Evolutionary conservation across 1,140 invertebrate species (phyloP), one percentile per base, ranked within the genome.

Genomic region (Apis laboriosa): DNA sequence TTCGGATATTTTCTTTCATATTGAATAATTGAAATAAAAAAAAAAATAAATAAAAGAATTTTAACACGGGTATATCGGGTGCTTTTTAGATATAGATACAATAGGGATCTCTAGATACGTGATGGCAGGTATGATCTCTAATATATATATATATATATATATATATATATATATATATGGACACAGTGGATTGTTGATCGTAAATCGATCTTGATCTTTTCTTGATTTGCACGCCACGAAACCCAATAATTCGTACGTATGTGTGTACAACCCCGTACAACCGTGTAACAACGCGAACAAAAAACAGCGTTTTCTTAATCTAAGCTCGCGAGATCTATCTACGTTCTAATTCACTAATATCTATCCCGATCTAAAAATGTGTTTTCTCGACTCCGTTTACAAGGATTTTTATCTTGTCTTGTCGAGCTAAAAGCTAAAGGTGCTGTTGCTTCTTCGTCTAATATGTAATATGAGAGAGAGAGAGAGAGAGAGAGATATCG

Each of bases 141-240:
- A 17, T 17, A 17, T 17, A 55, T 15, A 55, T n/a, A n/a, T n/a
- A n/a, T n/a, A n/a, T n/a, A n/a, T n/a, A 24, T 34, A 34, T 34
- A 34, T 34, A 34, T 34, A 34, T 34, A 34, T 34, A 34, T 34
- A 34, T 34, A 34, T 34, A 34, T 24, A 64, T 34, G 28, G 28
- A 64, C 15, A 34, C 28, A 12, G 55, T 56, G 34, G 34, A 43
- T 43, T 43, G 34, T 56, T 17, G 55, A 56, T 56, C 24, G 43
- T 15, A 53, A 75, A 78, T 85, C 83, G 61, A 81, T 82, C 66
- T 85, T 70, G 83, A 87, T 24, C 21, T 15, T 13, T 15, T 17
- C 19, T 43, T 13, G 61, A 60, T 43, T 87, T 74, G 60, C 84
- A 53, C 34, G 71, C 34, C 64, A 67, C 75, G 66, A 64, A 63